Evolutionary conservation across 2,797 vertebrate genomes (phyloP).

Genomic region (Xiphorhynchus erythropygius): DNA sequence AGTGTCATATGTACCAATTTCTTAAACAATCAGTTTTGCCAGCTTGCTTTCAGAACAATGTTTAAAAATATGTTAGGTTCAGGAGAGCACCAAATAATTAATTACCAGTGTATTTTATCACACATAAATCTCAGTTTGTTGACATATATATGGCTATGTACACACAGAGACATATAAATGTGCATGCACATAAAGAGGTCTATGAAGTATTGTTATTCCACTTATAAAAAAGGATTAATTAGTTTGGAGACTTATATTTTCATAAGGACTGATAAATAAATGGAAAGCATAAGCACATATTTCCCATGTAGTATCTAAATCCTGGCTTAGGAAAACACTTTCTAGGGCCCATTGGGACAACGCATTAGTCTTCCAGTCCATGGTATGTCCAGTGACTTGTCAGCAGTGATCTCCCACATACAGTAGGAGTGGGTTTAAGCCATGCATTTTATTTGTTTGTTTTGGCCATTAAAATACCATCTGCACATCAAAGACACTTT

Average conservation of each 20-base stretch:
- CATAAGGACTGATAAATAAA: neutral
- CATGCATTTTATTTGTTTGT: neutral
- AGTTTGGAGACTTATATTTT: neutral
- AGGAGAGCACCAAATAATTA: neutral
- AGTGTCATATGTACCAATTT: neutral
- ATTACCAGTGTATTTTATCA: neutral
- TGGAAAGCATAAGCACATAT: neutral
- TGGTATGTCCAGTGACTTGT: neutral
- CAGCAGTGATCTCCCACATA: neutral
- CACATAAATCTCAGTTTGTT: neutral
- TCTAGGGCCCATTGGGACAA: neutral
- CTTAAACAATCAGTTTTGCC: neutral
- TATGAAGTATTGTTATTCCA: neutral
- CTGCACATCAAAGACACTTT: neutral
- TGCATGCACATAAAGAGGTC: neutral
- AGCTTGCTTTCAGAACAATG: neutral
- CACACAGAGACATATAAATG: neutral
- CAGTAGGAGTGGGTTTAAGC: neutral
- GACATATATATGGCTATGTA: neutral
- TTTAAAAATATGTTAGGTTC: neutral
- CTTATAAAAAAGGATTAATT: neutral
- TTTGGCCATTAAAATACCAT: slow-evolving; percentile 1
- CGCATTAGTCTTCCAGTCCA: neutral
- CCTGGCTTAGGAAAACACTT: neutral
- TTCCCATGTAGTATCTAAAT: neutral